These are phyloP conservation scores for Ginglymostoma cirratum DNA, from an alignment of 2,113 vertebrate genomes.

Conservation along the genomic window DNA sequence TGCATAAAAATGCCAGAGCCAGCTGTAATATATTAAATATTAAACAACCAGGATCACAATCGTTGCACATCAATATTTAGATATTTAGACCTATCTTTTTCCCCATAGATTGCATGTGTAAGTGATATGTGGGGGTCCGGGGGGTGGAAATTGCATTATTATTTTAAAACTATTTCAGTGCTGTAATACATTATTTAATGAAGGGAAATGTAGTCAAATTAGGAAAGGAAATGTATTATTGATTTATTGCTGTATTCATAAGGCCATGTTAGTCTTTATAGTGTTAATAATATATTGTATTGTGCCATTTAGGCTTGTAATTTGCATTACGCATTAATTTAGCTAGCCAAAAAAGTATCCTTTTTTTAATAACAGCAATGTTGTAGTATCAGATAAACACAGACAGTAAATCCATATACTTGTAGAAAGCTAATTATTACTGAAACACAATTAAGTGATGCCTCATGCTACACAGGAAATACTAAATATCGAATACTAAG, in stretches of 20 bases:
- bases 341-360: neutral
- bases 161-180: conserved; percentile 23
- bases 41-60: neutral
- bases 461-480: too few relatives aligned
- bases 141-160: neutral
- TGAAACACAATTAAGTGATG: too few relatives aligned
- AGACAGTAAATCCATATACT: neutral
- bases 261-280: neutral
- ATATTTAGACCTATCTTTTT: neutral
- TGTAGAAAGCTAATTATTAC: too few relatives aligned
- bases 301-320: neutral
- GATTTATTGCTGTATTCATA: neutral
- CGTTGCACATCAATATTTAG: neutral
- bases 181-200: conserved; percentile 5
- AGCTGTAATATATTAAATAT: neutral
- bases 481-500: too few relatives aligned
- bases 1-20: neutral
- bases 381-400: neutral
- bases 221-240: conserved; percentile 10
- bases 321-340: neutral
- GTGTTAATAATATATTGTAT: neutral
- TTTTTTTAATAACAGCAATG: neutral
- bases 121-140: neutral
- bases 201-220: conserved; percentile 11
- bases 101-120: neutral